Conservation (phyloP, 2,113 vertebrate genomes). For the Laticauda laticaudata region DNA sequence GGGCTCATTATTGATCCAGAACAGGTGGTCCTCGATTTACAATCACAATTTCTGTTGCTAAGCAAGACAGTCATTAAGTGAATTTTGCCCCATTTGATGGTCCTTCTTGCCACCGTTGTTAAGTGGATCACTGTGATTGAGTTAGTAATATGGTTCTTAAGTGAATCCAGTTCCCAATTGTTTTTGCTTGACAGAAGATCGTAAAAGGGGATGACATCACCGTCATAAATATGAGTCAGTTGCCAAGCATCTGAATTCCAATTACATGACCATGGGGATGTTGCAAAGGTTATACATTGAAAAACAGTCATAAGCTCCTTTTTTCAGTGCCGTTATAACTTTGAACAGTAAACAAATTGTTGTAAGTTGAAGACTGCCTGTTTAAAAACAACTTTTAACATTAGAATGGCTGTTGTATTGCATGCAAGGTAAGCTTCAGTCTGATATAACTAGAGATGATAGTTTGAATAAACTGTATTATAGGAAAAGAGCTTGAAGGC, state of each 20-base stretch:
- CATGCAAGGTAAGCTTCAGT: neutral
- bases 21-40: neutral
- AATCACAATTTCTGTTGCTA: neutral
- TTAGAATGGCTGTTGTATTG: neutral
- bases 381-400: neutral
- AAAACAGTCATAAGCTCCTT: neutral
- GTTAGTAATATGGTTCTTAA: neutral
- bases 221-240: neutral
- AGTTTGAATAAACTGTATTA: neutral
- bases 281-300: neutral
- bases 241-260: neutral
- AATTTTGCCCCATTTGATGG: neutral
- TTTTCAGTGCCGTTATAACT: neutral
- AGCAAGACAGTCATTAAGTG: neutral
- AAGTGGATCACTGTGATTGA: neutral
- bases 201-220: too few species aligned
- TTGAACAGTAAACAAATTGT: neutral
- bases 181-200: neutral
- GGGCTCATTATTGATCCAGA: neutral
- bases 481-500: neutral
- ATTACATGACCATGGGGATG: neutral
- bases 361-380: neutral
- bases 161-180: neutral
- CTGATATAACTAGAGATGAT: neutral
- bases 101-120: neutral